Evolutionary conservation across 1,140 invertebrate genomes (phyloP).

Genomic region (Zaprionus taronus): DNA sequence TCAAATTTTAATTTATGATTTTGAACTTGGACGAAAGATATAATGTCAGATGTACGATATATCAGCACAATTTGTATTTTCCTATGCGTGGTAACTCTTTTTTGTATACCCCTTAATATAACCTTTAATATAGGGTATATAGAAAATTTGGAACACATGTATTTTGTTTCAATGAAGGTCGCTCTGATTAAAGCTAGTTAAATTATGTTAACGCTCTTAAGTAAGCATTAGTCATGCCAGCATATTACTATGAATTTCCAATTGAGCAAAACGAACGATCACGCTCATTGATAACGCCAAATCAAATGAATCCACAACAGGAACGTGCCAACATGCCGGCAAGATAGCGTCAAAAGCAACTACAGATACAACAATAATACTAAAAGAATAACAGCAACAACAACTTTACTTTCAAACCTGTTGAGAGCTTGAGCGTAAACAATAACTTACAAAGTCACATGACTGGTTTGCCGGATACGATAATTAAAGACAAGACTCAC

Average conservation of each 20-base stretch:
- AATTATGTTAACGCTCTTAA: background rate
- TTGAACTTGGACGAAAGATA: too few species aligned
- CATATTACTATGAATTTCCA: slow-evolving; percentile 18
- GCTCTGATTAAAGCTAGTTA: background rate
- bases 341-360: slow-evolving; percentile 35
- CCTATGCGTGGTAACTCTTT: too few species aligned
- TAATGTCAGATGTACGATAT: too few species aligned
- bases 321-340: slow-evolving; percentile 38
- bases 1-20: too few species aligned
- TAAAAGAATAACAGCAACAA: background rate
- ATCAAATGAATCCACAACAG: slow-evolving; percentile 17
- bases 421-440: slow-evolving; percentile 26
- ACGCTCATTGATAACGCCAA: slow-evolving; percentile 49
- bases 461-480: slow-evolving; percentile 23
- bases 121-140: too few species aligned
- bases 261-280: slow-evolving; percentile 18
- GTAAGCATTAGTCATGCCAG: background rate
- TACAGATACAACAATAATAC: slow-evolving; percentile 9
- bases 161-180: background rate
- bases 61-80: too few species aligned
- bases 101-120: too few species aligned
- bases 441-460: slow-evolving; percentile 32
- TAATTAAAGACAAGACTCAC: slow-evolving; percentile 64
- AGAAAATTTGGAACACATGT: background rate
- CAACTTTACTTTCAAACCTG: slow-evolving; percentile 30